A percentile compares a stretch with the other conserved stretches of the same genome.
Evolutionary conservation across 1,140 invertebrate species (phyloP).

Genomic region (Ostrea denselamellosa): DNA sequence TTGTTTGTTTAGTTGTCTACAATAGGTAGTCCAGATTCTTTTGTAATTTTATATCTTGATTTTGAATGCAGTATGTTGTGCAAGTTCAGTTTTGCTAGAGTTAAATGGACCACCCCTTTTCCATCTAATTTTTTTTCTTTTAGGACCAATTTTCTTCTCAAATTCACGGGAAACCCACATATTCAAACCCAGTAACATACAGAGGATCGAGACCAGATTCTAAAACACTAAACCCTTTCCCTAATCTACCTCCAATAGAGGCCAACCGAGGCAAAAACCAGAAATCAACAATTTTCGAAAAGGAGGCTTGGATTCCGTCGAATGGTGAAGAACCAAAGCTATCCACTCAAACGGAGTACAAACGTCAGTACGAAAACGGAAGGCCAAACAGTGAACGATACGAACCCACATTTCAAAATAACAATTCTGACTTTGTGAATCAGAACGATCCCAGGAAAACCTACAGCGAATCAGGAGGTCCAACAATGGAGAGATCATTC

Average conservation of each 20-base stretch:
- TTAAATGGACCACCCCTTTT: neutral
- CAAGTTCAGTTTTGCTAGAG: too few relatives aligned
- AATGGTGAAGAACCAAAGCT: conserved; percentile 30
- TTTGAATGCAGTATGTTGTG: too few relatives aligned
- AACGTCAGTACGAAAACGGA: conserved; percentile 37
- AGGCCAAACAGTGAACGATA: conserved; percentile 34
- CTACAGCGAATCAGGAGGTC: conserved; percentile 6
- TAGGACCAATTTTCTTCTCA: conserved; percentile 55
- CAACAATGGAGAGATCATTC: neutral
- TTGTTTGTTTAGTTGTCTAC: too few relatives aligned
- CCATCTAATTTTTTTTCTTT: conserved; percentile 1
- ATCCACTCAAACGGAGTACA: conserved; percentile 47
- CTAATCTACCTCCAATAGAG: conserved; percentile 51
- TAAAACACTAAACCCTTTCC: conserved; percentile 46
- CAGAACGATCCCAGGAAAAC: conserved; percentile 6
- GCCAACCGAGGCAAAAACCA: conserved; percentile 54
- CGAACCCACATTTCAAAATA: conserved; percentile 26
- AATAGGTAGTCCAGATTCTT: too few relatives aligned
- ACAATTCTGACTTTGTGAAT: conserved; percentile 3
- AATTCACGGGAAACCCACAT: conserved; percentile 53
- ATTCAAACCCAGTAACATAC: conserved; percentile 37
- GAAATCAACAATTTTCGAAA: conserved; percentile 53
- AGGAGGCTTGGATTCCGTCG: conserved; percentile 46
- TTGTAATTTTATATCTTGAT: too few relatives aligned
- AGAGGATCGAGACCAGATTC: conserved; percentile 52